Percentiles rank a stretch among this genome's conserved stretches.
Evolutionary conservation across 2,113 vertebrate genomes (phyloP).

Genomic region (Motacilla alba): DNA sequence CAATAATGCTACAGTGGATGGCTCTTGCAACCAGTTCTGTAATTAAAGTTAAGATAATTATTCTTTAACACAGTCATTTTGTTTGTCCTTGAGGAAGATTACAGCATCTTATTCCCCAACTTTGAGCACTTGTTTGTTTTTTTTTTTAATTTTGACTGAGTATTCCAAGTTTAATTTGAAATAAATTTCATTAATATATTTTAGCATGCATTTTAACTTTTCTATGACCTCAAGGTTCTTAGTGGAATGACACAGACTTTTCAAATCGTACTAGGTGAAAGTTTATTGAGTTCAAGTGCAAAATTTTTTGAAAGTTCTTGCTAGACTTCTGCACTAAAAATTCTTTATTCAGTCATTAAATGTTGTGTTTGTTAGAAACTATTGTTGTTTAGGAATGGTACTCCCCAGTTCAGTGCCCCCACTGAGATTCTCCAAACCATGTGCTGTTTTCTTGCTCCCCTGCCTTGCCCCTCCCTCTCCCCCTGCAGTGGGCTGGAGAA

Average conservation of each 20-base stretch:
- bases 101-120: background rate
- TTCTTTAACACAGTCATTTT: background rate
- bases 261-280: background rate
- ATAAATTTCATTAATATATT: background rate
- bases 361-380: background rate
- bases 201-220: background rate
- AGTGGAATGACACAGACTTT: background rate
- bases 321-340: background rate
- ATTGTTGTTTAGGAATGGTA: background rate
- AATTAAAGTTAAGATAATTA: background rate
- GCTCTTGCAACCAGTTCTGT: background rate
- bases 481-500: background rate
- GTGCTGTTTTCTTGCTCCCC: background rate
- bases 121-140: background rate
- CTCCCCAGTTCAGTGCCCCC: background rate
- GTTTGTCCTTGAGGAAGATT: background rate
- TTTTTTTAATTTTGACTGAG: background rate
- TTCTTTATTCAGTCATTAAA: background rate
- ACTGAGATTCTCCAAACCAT: background rate
- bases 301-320: background rate
- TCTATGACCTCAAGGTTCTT: background rate
- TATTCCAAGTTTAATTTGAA: background rate
- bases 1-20: background rate
- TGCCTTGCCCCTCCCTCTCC: background rate
- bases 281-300: background rate